These are phyloP conservation scores for Cephalotes varians DNA, from an alignment of 2,888 invertebrate species.

Conservation along the genomic window DNA sequence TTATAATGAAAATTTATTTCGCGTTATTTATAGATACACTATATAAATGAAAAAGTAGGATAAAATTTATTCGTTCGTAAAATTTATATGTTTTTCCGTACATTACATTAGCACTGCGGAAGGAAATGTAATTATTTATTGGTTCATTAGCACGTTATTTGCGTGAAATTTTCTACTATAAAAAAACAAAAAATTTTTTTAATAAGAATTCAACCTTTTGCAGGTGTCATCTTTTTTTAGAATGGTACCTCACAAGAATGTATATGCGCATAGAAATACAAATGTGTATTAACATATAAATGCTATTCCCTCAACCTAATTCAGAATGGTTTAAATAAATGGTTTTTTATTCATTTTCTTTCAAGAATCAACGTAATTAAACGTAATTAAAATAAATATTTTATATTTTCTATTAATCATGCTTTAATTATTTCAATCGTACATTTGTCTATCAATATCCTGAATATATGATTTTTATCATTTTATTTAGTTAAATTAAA, in stretches of 20 bases:
- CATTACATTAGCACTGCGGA: not conserved
- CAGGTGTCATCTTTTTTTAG: not conserved
- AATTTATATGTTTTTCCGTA: not conserved
- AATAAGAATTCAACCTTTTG: not conserved
- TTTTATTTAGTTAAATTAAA: not conserved
- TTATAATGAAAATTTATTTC: not conserved
- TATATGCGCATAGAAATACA: not conserved
- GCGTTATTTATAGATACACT: not conserved
- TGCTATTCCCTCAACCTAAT: not conserved
- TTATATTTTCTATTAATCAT: not conserved
- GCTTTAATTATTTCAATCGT: not conserved
- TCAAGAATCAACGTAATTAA: not conserved
- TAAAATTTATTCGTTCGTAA: not conserved
- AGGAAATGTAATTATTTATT: conserved; percentile 25
- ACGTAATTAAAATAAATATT: not conserved
- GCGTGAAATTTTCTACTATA: not conserved
- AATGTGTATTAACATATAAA: not conserved
- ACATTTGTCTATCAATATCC: not conserved
- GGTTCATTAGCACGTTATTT: conserved; percentile 15
- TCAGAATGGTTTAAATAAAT: not conserved
- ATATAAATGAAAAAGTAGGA: not conserved
- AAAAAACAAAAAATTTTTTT: not conserved
- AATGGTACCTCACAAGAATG: not conserved
- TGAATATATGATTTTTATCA: not conserved
- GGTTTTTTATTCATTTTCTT: not conserved